Evolutionary conservation across 2,113 vertebrate genomes (phyloP).

Genomic region (Tenebrosternarchus preto): DNA sequence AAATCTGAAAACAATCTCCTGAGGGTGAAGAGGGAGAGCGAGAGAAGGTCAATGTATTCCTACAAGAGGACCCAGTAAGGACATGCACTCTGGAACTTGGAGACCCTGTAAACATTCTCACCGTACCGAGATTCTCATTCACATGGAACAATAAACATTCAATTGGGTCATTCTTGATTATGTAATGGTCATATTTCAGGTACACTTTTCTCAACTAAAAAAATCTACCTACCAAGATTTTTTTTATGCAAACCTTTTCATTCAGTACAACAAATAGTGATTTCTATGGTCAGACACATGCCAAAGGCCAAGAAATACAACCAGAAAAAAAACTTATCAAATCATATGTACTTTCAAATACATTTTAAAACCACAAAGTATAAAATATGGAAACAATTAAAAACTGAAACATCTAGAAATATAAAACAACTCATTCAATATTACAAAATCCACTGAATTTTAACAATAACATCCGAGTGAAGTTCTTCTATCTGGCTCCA

Average conservation of each 20-base stretch:
- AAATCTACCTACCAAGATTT: slow-evolving; percentile 42
- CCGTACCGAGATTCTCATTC: slow-evolving; percentile 23
- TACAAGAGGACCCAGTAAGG: slow-evolving; percentile 7
- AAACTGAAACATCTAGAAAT: not conserved
- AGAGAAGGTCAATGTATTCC: not conserved
- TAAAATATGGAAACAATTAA: not conserved
- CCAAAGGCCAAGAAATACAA: not conserved
- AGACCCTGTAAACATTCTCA: slow-evolving; percentile 36
- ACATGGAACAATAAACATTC: slow-evolving; percentile 44
- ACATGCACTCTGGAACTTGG: not conserved
- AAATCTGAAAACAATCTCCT: not conserved
- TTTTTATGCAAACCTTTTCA: slow-evolving; percentile 44
- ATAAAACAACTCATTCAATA: slow-evolving; percentile 21
- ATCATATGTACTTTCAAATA: too few species aligned
- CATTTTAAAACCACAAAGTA: not conserved
- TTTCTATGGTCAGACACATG: not conserved
- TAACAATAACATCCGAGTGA: not conserved
- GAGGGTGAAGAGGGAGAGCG: too few species aligned
- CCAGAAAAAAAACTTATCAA: not conserved
- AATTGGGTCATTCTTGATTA: slow-evolving; percentile 55
- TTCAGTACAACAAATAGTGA: slow-evolving; percentile 42
- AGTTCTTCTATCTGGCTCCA: not conserved
- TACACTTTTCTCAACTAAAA: slow-evolving; percentile 50
- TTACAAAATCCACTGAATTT: slow-evolving; percentile 19
- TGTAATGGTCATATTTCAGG: slow-evolving; percentile 50